These are phyloP conservation scores for Gallinago stenura DNA, from an alignment of 2,797 vertebrate genomes.

Conservation along the genomic window DNA sequence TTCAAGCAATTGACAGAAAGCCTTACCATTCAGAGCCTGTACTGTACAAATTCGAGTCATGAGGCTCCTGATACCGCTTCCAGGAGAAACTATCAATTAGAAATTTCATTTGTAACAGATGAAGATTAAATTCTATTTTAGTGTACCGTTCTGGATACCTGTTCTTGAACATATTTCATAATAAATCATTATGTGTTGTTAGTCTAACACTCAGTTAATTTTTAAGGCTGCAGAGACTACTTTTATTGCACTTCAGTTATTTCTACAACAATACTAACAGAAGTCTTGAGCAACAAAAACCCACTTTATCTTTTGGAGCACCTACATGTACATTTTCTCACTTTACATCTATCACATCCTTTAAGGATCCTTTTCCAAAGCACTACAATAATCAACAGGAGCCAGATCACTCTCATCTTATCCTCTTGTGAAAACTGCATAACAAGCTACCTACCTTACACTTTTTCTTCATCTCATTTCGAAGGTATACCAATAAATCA, in stretches of 20 bases:
- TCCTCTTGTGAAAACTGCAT: background rate
- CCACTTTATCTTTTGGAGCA: background rate
- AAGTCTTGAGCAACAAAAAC: background rate
- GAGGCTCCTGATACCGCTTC: conserved; percentile 44
- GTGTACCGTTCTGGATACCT: background rate
- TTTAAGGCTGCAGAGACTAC: background rate
- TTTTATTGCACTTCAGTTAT: background rate
- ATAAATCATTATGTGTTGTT: background rate
- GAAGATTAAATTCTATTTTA: conserved; percentile 9
- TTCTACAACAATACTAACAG: background rate
- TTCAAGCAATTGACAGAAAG: conserved; percentile 45
- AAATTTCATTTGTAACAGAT: conserved; percentile 41
- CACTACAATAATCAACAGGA: background rate
- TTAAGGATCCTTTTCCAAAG: background rate
- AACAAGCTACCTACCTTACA: fast-evolving
- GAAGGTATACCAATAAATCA: background rate
- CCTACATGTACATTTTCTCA: background rate
- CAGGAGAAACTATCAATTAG: conserved; percentile 58
- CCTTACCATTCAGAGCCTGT: conserved; percentile 70
- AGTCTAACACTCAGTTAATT: background rate
- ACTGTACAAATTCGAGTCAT: conserved; percentile 41
- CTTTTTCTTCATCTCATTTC: background rate
- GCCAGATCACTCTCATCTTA: background rate
- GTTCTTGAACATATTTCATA: background rate
- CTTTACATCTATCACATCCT: background rate